A percentile compares a stretch with the other conserved stretches of the same genome.
phyloP scores from a whole-genome alignment of 1,140 invertebrate species.

The Metaphire vulgaris region DNA sequence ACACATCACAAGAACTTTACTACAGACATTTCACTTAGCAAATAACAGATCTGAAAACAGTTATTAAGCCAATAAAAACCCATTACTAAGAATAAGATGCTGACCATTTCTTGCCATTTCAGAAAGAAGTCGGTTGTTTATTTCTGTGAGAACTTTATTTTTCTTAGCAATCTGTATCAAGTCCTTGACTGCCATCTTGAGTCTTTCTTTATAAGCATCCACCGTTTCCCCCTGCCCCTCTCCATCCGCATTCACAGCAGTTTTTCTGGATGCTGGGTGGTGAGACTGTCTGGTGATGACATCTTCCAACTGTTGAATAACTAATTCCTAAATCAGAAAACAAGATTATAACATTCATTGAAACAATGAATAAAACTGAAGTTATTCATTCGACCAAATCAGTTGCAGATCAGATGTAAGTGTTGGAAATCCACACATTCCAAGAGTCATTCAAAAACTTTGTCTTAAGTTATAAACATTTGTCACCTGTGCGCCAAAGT shows the following conservation, averaged over 20 bases:
- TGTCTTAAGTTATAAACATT: no score
- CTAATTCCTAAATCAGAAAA: constrained; percentile 40
- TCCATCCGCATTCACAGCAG: not conserved
- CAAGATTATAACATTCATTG: not conserved
- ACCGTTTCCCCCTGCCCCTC: not conserved
- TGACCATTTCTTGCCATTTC: not conserved
- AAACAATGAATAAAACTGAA: not conserved
- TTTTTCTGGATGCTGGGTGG: no score
- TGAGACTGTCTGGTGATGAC: no score
- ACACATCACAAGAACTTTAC: no score
- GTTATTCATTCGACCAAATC: no score
- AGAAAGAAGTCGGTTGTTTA: not conserved
- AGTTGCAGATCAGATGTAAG: no score
- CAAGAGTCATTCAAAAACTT: no score
- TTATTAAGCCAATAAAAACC: no score
- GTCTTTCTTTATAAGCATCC: not conserved
- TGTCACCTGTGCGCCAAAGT: constrained; percentile 51
- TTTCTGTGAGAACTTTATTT: not conserved
- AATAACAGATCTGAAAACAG: no score
- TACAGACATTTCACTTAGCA: no score
- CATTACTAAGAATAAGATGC: not conserved
- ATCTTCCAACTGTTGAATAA: constrained; percentile 51
- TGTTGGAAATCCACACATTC: no score
- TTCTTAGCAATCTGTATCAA: not conserved
- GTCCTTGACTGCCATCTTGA: not conserved